Percentiles rank a stretch among this genome's conserved stretches.
phyloP scores from a whole-genome alignment of 1,140 invertebrate genomes.

The Chironomus tepperi region DNA sequence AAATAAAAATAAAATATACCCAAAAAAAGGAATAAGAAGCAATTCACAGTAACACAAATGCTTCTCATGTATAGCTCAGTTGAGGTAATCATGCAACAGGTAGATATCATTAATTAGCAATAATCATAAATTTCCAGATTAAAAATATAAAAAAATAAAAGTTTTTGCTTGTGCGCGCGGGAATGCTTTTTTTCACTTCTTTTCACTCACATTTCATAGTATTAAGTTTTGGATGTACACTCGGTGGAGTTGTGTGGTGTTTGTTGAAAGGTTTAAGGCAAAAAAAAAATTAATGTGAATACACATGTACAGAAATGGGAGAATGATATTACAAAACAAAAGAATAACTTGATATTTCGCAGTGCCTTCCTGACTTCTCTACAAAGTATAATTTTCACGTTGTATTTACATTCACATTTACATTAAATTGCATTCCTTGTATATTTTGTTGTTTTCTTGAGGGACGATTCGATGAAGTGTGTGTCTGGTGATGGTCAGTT shows the following conservation, averaged over 20 bases:
- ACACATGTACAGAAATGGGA: neutral
- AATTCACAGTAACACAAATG: no score
- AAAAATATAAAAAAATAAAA: neutral
- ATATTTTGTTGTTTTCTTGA: neutral
- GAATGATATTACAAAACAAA: neutral
- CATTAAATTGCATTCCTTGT: constrained; percentile 21
- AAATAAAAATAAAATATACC: no score
- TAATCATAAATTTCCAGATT: constrained; percentile 21
- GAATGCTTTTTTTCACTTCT: neutral
- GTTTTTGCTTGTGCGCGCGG: constrained; percentile 8
- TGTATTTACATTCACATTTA: constrained; percentile 13
- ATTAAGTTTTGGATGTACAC: neutral
- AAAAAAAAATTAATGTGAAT: neutral
- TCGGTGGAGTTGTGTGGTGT: no score
- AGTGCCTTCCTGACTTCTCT: neutral
- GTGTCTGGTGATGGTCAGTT: no score
- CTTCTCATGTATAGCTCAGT: neutral
- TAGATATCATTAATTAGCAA: constrained; percentile 23
- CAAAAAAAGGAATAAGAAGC: no score
- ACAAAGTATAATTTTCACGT: neutral
- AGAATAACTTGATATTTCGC: neutral
- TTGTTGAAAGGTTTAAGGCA: neutral
- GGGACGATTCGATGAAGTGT: no score
- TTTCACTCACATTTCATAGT: neutral
- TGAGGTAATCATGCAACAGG: constrained; percentile 18